Base-by-base conservation (phyloP, 2,797 vertebrate species). In the Onychomys leucogaster region DNA sequence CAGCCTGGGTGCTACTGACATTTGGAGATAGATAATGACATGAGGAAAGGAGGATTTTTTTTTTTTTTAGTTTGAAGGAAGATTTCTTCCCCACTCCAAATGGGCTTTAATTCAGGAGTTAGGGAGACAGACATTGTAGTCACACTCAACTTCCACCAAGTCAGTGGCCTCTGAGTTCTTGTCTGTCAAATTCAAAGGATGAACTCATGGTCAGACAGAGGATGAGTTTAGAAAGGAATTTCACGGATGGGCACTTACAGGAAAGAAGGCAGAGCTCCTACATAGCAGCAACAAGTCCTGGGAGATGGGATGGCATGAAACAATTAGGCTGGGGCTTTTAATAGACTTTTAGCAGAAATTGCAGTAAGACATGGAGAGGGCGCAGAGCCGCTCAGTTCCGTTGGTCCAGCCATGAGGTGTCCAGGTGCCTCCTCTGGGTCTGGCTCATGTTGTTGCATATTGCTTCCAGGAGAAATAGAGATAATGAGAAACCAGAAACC, bases 401-500 rank as follows among this genome's bases (percentile, higher is more conserved):
- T 25, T 13, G n/a, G 25, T 1, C 16, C 25, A 41, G 52, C 27
- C 25, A 12, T 9, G 49, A 16, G 49, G 9, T 4, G 16, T 29
- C 49, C 67, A 87, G 67, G 67, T 73, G 5, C 67, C 49, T 41
- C 63, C 46, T 57, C n/a, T 57, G 16, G 12, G n/a, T 29, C 12
- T 57, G 73, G 67, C 49, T 71, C 67, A 11, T 17, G 1, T 55
- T n/a, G 41, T 69, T 25, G 12, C 0, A 2, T 12, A 86, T 32
- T 37, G 49, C 25, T 49, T 73, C 69, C 32, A 57, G 67, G 25
- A 73, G 67, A 55, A 57, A 57, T 0, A 37, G 67, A 73, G 67
- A 88, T 57, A 88, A 73, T 52, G 52, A 73, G 85, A 88, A 87
- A 57, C 43, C n/a, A 73, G 85, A 73, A 73, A 73, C n/a, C n/a